A percentile compares a stretch with the other conserved stretches of the same genome.
These are phyloP conservation scores for Leptothorax acervorum DNA, from an alignment of 2,888 invertebrate species.

Conservation along the genomic window DNA sequence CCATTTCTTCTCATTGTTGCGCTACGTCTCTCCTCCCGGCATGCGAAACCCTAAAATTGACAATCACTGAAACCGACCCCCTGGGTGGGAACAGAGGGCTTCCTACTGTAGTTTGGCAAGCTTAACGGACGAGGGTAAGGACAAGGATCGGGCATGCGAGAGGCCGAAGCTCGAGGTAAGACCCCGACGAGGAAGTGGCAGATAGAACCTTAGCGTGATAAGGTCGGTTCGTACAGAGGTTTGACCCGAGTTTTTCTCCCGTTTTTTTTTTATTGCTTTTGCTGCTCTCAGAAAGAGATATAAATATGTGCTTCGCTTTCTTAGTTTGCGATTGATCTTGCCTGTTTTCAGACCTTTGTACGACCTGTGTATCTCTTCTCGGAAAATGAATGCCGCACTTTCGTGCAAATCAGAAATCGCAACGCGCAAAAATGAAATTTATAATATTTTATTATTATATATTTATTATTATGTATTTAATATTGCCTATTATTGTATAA, in stretches of 20 bases:
- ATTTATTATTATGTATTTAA: background rate
- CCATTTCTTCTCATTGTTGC: conserved; percentile 76
- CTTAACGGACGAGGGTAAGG: conserved; percentile 80
- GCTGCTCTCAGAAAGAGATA: background rate
- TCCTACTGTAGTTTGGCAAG: conserved; percentile 85
- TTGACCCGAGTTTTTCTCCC: background rate
- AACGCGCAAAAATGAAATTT: background rate
- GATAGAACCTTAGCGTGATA: conserved; percentile 36
- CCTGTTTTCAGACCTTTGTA: conserved; percentile 47
- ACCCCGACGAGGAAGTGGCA: conserved; percentile 17
- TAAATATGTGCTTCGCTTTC: conserved; percentile 20
- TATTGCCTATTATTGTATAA: too few species aligned
- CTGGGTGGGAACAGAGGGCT: conserved; percentile 79
- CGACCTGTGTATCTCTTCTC: conserved; percentile 25
- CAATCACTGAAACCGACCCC: conserved; percentile 68
- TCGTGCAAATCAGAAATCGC: background rate
- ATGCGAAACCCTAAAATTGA: conserved; percentile 76
- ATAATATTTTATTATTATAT: background rate
- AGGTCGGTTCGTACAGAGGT: conserved; percentile 52
- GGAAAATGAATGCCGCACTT: background rate
- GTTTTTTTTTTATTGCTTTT: conserved; percentile 1
- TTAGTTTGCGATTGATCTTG: conserved; percentile 19
- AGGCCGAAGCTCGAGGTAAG: conserved; percentile 80
- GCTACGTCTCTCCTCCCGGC: conserved; percentile 66
- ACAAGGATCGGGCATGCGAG: conserved; percentile 69